These are phyloP conservation scores for Echiichthys vipera DNA, from an alignment of 2,797 vertebrate genomes.

Conservation along the genomic window DNA sequence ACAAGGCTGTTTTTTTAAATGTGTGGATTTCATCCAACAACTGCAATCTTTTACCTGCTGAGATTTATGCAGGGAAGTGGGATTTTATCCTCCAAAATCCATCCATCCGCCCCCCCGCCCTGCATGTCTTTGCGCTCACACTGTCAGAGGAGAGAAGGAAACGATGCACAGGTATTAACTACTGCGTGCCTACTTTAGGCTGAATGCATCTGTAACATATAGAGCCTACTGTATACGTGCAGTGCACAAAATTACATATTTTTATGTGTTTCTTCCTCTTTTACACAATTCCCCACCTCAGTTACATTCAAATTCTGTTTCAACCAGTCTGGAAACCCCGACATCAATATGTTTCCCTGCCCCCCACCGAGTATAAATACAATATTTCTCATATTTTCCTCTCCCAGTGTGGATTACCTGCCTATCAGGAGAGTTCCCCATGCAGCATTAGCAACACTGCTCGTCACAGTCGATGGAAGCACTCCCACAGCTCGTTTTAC, in stretches of 20 bases:
- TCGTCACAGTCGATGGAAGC: slow-evolving; percentile 52
- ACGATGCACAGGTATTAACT: slow-evolving; percentile 41
- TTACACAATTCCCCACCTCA: slow-evolving; percentile 11
- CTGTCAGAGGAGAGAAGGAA: slow-evolving; percentile 38
- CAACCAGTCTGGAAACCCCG: background rate
- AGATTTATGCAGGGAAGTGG: slow-evolving; percentile 68
- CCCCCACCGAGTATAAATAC: slow-evolving; percentile 32
- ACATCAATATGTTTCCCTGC: slow-evolving; percentile 1
- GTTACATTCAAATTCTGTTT: slow-evolving; percentile 6
- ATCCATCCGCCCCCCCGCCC: slow-evolving; percentile 50
- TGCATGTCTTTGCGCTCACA: slow-evolving; percentile 20
- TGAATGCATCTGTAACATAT: slow-evolving; percentile 27
- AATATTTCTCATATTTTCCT: slow-evolving; percentile 42
- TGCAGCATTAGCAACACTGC: slow-evolving; percentile 58
- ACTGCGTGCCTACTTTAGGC: slow-evolving; percentile 28
- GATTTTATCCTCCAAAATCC: slow-evolving; percentile 69
- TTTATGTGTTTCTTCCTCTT: slow-evolving; percentile 4
- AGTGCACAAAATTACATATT: slow-evolving; percentile 12
- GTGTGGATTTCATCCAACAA: slow-evolving; percentile 64
- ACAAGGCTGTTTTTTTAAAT: slow-evolving; percentile 62
- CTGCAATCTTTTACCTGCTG: slow-evolving; percentile 73
- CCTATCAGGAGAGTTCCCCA: slow-evolving; percentile 65
- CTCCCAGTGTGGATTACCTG: slow-evolving; percentile 63
- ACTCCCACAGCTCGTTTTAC: slow-evolving; percentile 55
- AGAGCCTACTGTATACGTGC: background rate